Percentiles rank a stretch among this genome's conserved stretches.
Conservation (phyloP, 2,888 invertebrate species). For the Tridacna gigas region DNA sequence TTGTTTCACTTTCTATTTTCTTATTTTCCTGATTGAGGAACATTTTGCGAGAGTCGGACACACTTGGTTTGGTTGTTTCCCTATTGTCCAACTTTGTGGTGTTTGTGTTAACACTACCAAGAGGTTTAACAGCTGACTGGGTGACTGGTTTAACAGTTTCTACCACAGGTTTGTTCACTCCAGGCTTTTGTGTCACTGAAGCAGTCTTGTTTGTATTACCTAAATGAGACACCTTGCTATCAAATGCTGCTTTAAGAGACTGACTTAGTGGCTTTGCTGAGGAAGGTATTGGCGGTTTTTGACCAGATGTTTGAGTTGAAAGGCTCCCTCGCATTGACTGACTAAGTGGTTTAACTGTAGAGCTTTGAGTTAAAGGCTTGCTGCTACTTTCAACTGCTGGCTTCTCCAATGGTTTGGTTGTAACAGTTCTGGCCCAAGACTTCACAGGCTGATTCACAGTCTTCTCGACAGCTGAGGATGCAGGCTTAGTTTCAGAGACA, state of each 20-base stretch:
- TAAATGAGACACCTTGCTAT: constrained; percentile 21
- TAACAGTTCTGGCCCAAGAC: constrained; percentile 51
- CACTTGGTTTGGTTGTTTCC: constrained; percentile 35
- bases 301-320: constrained; percentile 13
- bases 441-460: constrained; percentile 34
- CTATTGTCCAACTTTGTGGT: constrained; percentile 30
- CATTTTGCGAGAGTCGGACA: constrained; percentile 21
- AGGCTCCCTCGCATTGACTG: constrained; percentile 13
- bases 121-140: constrained; percentile 32
- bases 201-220: background rate
- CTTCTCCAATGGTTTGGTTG: constrained; percentile 44
- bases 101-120: constrained; percentile 16
- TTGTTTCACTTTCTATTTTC: constrained; percentile 31
- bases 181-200: constrained; percentile 26
- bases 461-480: constrained; percentile 9
- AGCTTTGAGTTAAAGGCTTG: constrained; percentile 24
- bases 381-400: constrained; percentile 23
- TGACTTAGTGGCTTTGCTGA: constrained; percentile 22
- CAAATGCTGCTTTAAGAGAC: constrained; percentile 33
- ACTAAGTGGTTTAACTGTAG: constrained; percentile 17
- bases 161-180: constrained; percentile 18
- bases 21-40: constrained; percentile 26
- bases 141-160: constrained; percentile 29
- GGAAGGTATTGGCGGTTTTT: constrained; percentile 37
- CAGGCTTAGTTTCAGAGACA: constrained; percentile 1